phyloP scores from a whole-genome alignment of 2,888 invertebrate species.

The Petrolisthes manimaculis region DNA sequence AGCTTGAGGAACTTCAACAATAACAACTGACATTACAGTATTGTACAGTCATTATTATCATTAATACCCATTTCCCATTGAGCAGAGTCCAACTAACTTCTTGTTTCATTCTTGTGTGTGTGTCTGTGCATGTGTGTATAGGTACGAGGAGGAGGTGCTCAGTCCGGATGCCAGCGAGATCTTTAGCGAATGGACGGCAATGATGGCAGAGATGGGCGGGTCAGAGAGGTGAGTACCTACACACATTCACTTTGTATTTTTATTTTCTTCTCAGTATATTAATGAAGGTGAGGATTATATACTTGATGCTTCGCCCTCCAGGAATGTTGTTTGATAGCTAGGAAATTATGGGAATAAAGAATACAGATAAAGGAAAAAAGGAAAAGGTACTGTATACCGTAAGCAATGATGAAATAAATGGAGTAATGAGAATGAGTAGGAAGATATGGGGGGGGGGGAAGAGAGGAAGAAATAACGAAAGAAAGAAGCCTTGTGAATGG shows the following conservation, averaged over 20 bases:
- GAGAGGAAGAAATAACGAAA: not conserved
- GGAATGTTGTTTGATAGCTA: no score
- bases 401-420: not conserved
- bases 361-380: not conserved
- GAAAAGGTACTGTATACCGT: not conserved
- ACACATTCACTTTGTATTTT: not conserved
- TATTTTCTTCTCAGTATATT: not conserved
- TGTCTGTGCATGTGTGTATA: conserved; percentile 16
- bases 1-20: no score
- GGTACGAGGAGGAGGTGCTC: conserved; percentile 61
- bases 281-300: not conserved
- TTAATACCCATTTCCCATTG: no score
- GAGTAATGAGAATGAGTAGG: not conserved
- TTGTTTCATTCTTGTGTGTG: not conserved
- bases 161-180: conserved; percentile 63
- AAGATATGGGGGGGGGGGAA: not conserved
- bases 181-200: conserved; percentile 61
- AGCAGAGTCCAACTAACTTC: not conserved
- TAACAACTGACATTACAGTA: no score
- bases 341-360: not conserved
- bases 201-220: conserved; percentile 59
- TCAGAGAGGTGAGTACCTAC: conserved; percentile 39
- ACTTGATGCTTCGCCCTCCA: no score
- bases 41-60: no score
- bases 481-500: not conserved